Base-by-base conservation (phyloP, 2,113 vertebrate species). In the Myotis lucifugus region DNA sequence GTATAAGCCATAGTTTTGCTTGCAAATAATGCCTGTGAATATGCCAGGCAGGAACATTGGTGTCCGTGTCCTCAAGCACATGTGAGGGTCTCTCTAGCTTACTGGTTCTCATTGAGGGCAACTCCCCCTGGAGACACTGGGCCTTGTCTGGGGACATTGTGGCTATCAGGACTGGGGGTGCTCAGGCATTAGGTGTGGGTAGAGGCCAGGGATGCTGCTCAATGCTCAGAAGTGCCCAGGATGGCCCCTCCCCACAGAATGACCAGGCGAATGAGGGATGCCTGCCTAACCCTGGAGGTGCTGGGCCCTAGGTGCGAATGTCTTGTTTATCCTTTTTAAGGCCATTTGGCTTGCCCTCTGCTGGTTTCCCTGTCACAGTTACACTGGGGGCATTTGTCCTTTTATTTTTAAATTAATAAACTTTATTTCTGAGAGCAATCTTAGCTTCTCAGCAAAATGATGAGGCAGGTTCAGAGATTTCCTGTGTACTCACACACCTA, bases 21-120 rank as follows among this genome's bases (percentile, higher is more conserved):
- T 37, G n/a, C n/a, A 42, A 2, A 17, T 34, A 29, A 21, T 0
- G 48, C 37, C 13, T 10, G 27, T 19, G 69, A 42, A 18, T 17
- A 1, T 32, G 12, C 29, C 2, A 0, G 3, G 40, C 4, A 0
- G 5, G n/a, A 8, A 42, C 61, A 3, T 11, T 23, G 0, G 10
- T 12, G 40, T 27, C 10, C 2, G 4, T 46, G 40, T 56, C 61
- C 64, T 78, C 19, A 0, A 42, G n/a, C 40, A 15, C 23, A 0
- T 9, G 42, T 13, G 42, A 77, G 42, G 50, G 32, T 46, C 12
- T 54, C 14, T 76, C 23, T 23, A 61, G n/a, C 59, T 88, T 23
- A 3, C 59, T 54, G 52, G 21, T 61, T 59, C 61, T 83, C 21
- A 32, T 15, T 10, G 14, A 48, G 56, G 66, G 18, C 0, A 5